Evolutionary conservation across 2,797 vertebrate species (phyloP).

Genomic region (Gymnoscopelus microlampas): DNA sequence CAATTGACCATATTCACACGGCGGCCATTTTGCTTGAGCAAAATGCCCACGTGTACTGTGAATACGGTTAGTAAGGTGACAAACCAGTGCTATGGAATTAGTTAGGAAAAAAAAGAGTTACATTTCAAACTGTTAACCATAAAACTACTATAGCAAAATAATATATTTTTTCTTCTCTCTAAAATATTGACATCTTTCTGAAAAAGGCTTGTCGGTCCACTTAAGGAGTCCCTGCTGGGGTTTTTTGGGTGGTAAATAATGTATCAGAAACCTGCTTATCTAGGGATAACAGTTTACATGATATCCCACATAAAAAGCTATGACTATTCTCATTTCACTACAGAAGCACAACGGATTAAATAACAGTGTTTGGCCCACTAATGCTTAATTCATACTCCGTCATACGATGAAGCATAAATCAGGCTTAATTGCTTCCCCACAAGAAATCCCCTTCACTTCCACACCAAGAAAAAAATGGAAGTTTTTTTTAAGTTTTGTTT

Average conservation of each 20-base stretch:
- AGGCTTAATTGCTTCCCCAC: slow-evolving; percentile 35
- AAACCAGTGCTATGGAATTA: slow-evolving; percentile 63
- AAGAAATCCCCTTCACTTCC: slow-evolving; percentile 61
- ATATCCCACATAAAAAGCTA: slow-evolving; percentile 58
- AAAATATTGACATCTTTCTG: slow-evolving; percentile 53
- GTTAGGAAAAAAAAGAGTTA: slow-evolving; percentile 55
- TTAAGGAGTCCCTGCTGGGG: slow-evolving; percentile 46
- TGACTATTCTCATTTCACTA: slow-evolving; percentile 55
- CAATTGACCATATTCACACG: slow-evolving; percentile 27
- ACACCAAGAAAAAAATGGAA: slow-evolving; percentile 53
- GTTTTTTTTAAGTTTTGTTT: slow-evolving; percentile 45
- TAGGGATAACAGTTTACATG: slow-evolving; percentile 62
- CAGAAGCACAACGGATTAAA: slow-evolving; percentile 70
- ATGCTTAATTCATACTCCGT: neutral
- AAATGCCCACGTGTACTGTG: too few species aligned
- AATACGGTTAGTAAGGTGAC: slow-evolving; percentile 53
- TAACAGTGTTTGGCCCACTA: slow-evolving; percentile 73
- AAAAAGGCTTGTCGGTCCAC: slow-evolving; percentile 41
- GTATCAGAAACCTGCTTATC: slow-evolving; percentile 14
- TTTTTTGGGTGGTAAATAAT: slow-evolving; percentile 9
- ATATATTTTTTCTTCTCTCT: slow-evolving; percentile 54
- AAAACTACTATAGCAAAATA: slow-evolving; percentile 70
- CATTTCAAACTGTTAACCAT: slow-evolving; percentile 55
- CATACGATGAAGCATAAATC: too few species aligned
- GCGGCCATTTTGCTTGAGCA: too few species aligned